phyloP scores from a whole-genome alignment of 1,140 invertebrate genomes.

The Steinernema feltiae region DNA sequence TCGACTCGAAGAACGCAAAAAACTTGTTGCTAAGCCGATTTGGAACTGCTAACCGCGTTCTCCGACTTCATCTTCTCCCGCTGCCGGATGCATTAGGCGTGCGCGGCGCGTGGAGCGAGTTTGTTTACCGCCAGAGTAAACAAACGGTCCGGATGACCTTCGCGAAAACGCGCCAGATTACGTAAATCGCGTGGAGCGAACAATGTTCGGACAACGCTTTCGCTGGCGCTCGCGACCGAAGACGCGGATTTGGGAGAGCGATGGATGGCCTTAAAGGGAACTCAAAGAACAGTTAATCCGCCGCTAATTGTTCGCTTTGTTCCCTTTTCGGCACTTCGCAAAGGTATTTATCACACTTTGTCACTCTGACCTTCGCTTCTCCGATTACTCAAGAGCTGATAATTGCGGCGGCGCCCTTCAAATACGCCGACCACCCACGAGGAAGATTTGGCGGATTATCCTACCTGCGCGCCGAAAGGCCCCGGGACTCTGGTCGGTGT shows the following conservation, averaged over 20 bases:
- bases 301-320: slow-evolving; percentile 12
- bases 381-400: slow-evolving; percentile 13
- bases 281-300: background rate
- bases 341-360: slow-evolving; percentile 12
- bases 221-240: background rate
- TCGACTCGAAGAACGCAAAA: background rate
- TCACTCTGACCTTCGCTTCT: slow-evolving; percentile 4
- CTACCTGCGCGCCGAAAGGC: too few species aligned
- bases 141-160: slow-evolving; percentile 5
- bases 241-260: background rate
- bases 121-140: background rate
- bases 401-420: slow-evolving; percentile 5
- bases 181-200: background rate
- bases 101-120: too few species aligned
- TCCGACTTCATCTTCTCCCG: background rate
- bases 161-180: slow-evolving; percentile 9
- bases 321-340: background rate
- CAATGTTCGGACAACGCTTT: background rate
- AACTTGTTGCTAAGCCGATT: slow-evolving; percentile 13
- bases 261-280: background rate
- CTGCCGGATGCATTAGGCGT: slow-evolving; percentile 10
- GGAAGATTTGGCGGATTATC: background rate
- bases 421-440: background rate
- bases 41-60: background rate
- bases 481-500: too few species aligned